phyloP scores from a whole-genome alignment of 2,797 vertebrate species.

The Acipenser oxyrinchus region DNA sequence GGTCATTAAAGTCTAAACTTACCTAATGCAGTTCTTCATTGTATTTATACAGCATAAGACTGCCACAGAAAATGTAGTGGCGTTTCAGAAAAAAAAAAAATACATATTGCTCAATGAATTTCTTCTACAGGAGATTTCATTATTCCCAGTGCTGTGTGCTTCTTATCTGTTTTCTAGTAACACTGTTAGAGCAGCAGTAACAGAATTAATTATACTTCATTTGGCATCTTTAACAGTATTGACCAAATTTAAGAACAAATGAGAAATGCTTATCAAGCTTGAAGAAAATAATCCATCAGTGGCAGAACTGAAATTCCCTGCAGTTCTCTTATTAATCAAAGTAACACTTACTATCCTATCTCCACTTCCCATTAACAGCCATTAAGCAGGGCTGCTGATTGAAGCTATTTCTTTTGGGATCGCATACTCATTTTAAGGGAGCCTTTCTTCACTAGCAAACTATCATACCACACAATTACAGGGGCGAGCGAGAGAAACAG shows the following conservation, averaged over 20 bases:
- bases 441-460: constrained; percentile 63
- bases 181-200: constrained; percentile 60
- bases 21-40: not conserved
- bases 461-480: constrained; percentile 47
- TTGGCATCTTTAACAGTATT: constrained; percentile 81
- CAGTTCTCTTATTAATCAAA: constrained; percentile 81
- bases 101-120: constrained; percentile 4
- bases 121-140: constrained; percentile 10
- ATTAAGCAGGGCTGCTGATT: constrained; percentile 78
- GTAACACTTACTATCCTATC: constrained; percentile 79
- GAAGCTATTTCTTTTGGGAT: constrained; percentile 79
- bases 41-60: not conserved
- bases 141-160: constrained; percentile 46
- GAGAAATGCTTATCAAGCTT: constrained; percentile 79
- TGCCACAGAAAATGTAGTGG: not conserved
- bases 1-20: not conserved
- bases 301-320: constrained; percentile 78
- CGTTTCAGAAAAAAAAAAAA: constrained; percentile 1
- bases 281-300: constrained; percentile 82
- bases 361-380: constrained; percentile 80
- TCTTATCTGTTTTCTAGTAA: constrained; percentile 58
- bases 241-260: constrained; percentile 83
- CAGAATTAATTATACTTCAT: constrained; percentile 79
- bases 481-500: not conserved
- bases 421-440: constrained; percentile 77